Conservation (phyloP, 2,888 invertebrate genomes). For the Eilema sororculum region DNA sequence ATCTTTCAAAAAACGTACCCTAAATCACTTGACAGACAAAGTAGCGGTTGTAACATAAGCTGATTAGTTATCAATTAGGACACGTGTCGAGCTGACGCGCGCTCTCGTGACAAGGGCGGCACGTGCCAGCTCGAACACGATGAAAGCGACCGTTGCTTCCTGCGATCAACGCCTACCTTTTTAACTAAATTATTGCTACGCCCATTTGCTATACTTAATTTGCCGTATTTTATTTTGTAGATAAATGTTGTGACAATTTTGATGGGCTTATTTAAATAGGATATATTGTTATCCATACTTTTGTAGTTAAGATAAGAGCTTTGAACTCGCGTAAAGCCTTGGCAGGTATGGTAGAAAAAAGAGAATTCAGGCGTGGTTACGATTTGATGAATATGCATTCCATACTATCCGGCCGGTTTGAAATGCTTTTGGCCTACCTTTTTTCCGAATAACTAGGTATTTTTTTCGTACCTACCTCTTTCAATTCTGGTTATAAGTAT, state of each 20-base stretch:
- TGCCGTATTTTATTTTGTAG: slow-evolving; percentile 22
- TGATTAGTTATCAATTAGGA: slow-evolving; percentile 64
- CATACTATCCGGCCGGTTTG: no score
- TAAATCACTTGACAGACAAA: slow-evolving; percentile 6
- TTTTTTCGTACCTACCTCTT: no score
- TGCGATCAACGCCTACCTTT: slow-evolving; percentile 59
- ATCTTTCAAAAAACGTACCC: not conserved
- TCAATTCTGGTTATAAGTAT: no score
- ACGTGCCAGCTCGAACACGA: slow-evolving; percentile 34
- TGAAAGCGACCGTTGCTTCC: slow-evolving; percentile 50
- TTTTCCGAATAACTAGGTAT: no score
- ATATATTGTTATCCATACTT: slow-evolving; percentile 15
- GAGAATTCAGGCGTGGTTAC: no score
- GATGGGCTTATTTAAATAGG: slow-evolving; percentile 39
- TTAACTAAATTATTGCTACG: slow-evolving; percentile 63
- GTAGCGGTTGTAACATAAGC: slow-evolving; percentile 42
- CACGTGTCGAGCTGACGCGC: slow-evolving; percentile 34
- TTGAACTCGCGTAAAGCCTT: no score
- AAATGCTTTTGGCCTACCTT: no score
- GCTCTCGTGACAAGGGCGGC: slow-evolving; percentile 32
- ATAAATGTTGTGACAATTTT: slow-evolving; percentile 57
- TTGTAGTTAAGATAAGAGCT: not conserved
- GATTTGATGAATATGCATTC: no score
- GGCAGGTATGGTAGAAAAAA: no score
- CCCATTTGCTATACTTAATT: slow-evolving; percentile 28